Evolutionary conservation across 2,888 invertebrate species (phyloP).

Genomic region (Sthenelais limicola): DNA sequence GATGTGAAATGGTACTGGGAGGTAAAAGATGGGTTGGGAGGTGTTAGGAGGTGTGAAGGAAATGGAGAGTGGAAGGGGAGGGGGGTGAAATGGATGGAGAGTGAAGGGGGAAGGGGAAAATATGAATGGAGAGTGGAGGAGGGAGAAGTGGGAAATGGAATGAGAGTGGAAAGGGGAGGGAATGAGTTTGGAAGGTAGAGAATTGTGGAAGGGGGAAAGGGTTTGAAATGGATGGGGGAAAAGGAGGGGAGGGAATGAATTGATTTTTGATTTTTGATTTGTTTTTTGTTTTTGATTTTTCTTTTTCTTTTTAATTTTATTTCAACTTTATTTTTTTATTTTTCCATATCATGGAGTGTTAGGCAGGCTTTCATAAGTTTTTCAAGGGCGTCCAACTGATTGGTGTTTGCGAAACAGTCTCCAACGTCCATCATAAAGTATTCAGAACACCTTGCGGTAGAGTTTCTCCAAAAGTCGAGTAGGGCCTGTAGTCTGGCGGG

Average conservation of each 20-base stretch:
- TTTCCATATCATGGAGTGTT: no score
- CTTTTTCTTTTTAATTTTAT: no score
- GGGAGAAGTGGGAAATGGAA: neutral
- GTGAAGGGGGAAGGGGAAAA: neutral
- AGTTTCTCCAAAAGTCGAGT: no score
- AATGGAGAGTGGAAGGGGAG: neutral
- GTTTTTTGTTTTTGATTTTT: no score
- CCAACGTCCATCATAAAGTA: no score
- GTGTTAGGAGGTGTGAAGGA: neutral
- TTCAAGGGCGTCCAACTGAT: no score
- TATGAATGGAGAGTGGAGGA: neutral
- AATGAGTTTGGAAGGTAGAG: neutral
- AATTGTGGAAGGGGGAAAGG: neutral
- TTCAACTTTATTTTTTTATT: no score
- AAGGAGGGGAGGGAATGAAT: slow-evolving; percentile 2
- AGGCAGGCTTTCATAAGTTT: no score
- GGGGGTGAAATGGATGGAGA: neutral
- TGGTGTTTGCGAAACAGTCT: no score
- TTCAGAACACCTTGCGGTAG: no score
- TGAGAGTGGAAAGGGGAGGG: neutral
- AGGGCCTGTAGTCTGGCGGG: no score
- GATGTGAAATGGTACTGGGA: neutral
- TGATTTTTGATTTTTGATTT: no score
- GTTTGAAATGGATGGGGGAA: neutral
- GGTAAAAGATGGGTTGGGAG: neutral